These are phyloP conservation scores for Cephus spinipes DNA, from an alignment of 2,888 invertebrate genomes.

Conservation along the genomic window DNA sequence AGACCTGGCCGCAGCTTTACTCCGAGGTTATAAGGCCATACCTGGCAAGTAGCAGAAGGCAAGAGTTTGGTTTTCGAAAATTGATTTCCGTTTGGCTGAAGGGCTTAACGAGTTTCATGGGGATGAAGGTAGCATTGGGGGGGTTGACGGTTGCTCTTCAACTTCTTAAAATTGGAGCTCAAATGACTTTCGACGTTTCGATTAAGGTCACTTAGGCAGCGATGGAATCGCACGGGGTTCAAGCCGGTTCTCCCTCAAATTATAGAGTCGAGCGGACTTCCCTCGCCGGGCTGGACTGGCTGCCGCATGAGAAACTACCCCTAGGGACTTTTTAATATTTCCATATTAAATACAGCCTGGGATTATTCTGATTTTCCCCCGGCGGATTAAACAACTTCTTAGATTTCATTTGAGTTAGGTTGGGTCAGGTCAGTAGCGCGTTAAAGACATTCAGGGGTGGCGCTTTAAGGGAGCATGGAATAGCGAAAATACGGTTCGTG, in stretches of 20 bases:
- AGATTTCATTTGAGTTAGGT: not conserved
- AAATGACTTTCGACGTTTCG: conserved; percentile 44
- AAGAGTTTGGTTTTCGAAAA: not conserved
- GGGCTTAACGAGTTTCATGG: not conserved
- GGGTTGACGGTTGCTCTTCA: not conserved
- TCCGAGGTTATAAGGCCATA: not conserved
- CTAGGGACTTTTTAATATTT: not conserved
- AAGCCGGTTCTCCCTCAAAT: conserved; percentile 20
- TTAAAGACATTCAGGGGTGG: not conserved
- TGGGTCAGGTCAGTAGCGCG: not conserved
- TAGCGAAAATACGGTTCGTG: not conserved
- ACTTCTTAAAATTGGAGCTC: not conserved
- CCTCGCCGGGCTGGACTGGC: not conserved
- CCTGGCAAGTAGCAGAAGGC: not conserved
- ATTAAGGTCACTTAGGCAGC: conserved; percentile 37
- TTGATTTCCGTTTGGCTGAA: not conserved
- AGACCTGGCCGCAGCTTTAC: conserved; percentile 1
- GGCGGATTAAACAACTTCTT: not conserved
- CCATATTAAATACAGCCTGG: not conserved
- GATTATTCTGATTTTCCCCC: not conserved
- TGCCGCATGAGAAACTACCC: not conserved
- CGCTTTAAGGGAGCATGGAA: not conserved
- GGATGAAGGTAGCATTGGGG: not conserved
- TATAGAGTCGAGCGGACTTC: conserved; percentile 24
- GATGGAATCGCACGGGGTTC: conserved; percentile 8